Conservation (phyloP, 1,140 invertebrate species). For the Ephestia elutella region DNA sequence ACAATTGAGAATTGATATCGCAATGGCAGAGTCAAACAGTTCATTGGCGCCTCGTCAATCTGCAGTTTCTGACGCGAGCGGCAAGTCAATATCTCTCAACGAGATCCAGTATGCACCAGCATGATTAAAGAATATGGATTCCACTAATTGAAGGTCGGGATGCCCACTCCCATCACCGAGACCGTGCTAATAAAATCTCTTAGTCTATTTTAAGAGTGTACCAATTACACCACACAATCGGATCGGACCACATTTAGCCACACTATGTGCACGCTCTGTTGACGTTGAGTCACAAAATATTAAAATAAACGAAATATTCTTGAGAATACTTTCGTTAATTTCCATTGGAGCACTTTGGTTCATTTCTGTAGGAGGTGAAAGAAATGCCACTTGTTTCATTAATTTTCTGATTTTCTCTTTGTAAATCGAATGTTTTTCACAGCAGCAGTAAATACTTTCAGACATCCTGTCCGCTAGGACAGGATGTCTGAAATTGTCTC, state of each 20-base stretch:
- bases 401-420: not conserved
- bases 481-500: too few relatives aligned
- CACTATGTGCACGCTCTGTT: slow-evolving; percentile 16
- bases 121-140: slow-evolving; percentile 30
- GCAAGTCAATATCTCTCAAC: slow-evolving; percentile 24
- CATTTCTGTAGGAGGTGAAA: not conserved
- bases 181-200: slow-evolving; percentile 38
- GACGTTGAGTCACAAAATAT: slow-evolving; percentile 19
- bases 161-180: slow-evolving; percentile 35
- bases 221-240: slow-evolving; percentile 46
- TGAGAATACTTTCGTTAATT: not conserved
- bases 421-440: too few relatives aligned
- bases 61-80: slow-evolving; percentile 26
- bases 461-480: too few relatives aligned
- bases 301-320: not conserved
- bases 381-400: not conserved
- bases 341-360: too few relatives aligned
- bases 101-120: slow-evolving; percentile 33
- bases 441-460: too few relatives aligned
- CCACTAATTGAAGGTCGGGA: slow-evolving; percentile 50
- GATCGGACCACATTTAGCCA: slow-evolving; percentile 37
- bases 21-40: slow-evolving; percentile 20
- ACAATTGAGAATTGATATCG: slow-evolving; percentile 11
- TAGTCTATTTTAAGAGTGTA: slow-evolving; percentile 55
- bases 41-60: slow-evolving; percentile 41